These are phyloP conservation scores for Microctonus hyperodae DNA, from an alignment of 2,888 invertebrate species.

Conservation along the genomic window DNA sequence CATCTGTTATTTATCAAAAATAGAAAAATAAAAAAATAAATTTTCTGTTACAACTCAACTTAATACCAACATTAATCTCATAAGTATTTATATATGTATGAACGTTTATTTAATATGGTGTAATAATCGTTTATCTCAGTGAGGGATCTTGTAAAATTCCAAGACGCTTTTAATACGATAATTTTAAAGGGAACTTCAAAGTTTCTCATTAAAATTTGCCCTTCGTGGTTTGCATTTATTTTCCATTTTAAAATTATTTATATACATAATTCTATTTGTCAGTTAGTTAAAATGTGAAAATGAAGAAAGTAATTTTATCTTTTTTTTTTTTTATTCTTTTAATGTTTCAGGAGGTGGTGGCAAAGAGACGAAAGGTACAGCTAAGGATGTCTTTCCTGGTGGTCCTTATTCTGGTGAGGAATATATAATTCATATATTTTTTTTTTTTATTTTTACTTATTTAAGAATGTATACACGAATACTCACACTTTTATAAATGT, in stretches of 20 bases:
- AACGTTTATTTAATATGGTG: not conserved
- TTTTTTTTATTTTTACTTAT: not conserved
- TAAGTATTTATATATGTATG: not conserved
- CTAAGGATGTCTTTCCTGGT: slow-evolving; percentile 76
- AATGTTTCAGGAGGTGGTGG: slow-evolving; percentile 76
- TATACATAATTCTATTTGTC: not conserved
- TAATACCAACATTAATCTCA: not conserved
- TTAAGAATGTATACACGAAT: not conserved
- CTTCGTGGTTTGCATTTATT: not conserved
- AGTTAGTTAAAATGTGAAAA: not conserved
- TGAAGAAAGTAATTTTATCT: not conserved
- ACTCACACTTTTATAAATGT: not conserved
- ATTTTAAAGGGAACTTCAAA: not conserved
- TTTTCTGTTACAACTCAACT: slow-evolving; percentile 30
- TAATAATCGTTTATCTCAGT: slow-evolving; percentile 7
- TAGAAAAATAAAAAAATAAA: not conserved
- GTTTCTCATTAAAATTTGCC: slow-evolving; percentile 14
- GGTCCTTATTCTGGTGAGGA: slow-evolving; percentile 66
- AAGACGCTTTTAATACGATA: not conserved
- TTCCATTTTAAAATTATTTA: not conserved
- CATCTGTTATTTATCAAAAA: not conserved
- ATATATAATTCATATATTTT: slow-evolving; percentile 31
- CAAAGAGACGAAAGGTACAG: slow-evolving; percentile 69
- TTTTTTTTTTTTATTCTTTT: slow-evolving; percentile 36
- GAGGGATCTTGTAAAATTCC: not conserved